Evolutionary conservation across 2,797 vertebrate species (phyloP), one percentile per base, ranked within the genome.

Genomic region (Choloepus didactylus): DNA sequence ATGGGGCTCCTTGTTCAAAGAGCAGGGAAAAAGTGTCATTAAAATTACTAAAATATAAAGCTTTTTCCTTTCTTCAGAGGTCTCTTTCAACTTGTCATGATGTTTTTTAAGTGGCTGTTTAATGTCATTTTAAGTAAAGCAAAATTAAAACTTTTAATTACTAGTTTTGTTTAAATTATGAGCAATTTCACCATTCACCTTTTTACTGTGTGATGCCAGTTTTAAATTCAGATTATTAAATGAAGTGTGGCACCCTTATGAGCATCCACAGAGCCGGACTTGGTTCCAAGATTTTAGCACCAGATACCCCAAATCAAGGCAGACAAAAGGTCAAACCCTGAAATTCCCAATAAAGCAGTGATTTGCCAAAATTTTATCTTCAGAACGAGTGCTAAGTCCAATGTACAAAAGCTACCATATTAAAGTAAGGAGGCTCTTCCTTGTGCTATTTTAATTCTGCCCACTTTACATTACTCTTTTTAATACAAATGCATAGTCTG

Each of bases 341-440:
- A 95, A 96, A 95, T 90, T 80, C 38, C 80, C 66, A 62, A 82
- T 90, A 76, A 93, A 97, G 76, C 41, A 92, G 49, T 73, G 19
- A 95, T 92, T 62, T 84, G 21, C 15, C 64, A 95, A 75, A 96
- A 96, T 90, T 90, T 90, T 94, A 92, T 54, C 91, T 93, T 94
- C 69, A 95, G 73, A 54, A 92, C 60, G 92, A 94, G 60, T 0
- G 9, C 1, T 66, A 91, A 93, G 66, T 66, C 69, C 84, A 87
- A 92, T 69, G 19, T 51, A 81, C 38, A 92, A 89, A 93, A 92
- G 60, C 46, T 91, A 79, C 21, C 76, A 92, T 41, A n/a, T 75
- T 89, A 67, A 46, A 82, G 46, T 49, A 35, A 12, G 21, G 29
- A 93, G 70, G 72, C 66, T 92, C 35, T 92, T 84, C 76, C 41